phyloP scores from a whole-genome alignment of 2,797 vertebrate genomes.

The Macropus fuliginosus region DNA sequence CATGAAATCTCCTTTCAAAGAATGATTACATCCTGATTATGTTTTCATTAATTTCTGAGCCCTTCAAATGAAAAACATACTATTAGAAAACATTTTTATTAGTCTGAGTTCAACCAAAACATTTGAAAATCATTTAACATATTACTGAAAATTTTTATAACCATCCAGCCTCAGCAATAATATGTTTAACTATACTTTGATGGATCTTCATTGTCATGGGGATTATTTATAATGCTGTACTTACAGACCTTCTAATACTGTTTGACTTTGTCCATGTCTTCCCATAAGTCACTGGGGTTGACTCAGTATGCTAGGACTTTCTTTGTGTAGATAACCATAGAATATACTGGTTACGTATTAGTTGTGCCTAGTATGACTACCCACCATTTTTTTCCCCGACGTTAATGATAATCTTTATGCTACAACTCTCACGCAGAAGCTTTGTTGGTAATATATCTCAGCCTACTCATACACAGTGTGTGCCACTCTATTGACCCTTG shows the following conservation, averaged over 20 bases:
- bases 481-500: too few species aligned
- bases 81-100: neutral
- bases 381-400: neutral
- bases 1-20: neutral
- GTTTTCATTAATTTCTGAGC: neutral
- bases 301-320: neutral
- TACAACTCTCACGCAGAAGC: neutral
- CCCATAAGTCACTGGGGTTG: too few species aligned
- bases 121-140: neutral
- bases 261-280: too few species aligned
- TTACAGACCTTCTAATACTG: neutral
- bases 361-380: neutral
- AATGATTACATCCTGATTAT: neutral
- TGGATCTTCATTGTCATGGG: neutral
- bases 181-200: neutral
- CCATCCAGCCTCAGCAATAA: neutral
- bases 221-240: neutral
- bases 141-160: neutral
- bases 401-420: neutral
- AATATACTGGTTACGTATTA: neutral
- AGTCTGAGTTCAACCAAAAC: neutral
- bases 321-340: neutral
- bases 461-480: neutral
- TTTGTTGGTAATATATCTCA: neutral
- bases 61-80: neutral